phyloP scores from a whole-genome alignment of 2,113 vertebrate species.

The Platanista minor region DNA sequence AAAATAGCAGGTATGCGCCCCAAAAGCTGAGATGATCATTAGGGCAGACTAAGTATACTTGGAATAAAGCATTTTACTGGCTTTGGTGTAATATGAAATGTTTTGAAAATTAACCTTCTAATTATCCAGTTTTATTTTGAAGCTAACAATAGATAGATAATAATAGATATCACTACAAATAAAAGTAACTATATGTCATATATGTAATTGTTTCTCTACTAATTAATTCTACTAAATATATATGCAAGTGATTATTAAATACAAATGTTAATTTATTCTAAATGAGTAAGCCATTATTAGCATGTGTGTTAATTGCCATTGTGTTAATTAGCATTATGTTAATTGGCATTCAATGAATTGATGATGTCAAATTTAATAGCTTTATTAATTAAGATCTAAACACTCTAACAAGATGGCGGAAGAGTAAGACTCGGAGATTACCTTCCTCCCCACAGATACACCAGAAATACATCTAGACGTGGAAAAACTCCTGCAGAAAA shows the following conservation, averaged over 20 bases:
- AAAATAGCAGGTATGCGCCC: neutral
- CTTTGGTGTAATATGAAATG: neutral
- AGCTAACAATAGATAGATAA: neutral
- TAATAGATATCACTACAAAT: neutral
- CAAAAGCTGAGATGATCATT: neutral
- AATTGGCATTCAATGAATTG: conserved; percentile 1
- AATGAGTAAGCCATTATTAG: neutral
- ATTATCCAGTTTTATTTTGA: neutral
- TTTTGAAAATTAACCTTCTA: neutral
- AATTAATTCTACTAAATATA: neutral
- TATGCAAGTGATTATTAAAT: neutral
- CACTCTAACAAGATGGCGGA: too few relatives aligned
- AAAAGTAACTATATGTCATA: neutral
- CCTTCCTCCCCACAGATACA: too few relatives aligned
- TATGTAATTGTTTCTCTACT: neutral
- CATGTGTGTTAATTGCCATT: conserved; percentile 26
- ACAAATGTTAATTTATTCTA: conserved; percentile 7
- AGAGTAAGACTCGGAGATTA: too few relatives aligned
- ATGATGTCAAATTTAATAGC: conserved; percentile 2
- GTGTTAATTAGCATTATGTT: conserved; percentile 23
- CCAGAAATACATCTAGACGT: too few relatives aligned
- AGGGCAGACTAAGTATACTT: neutral
- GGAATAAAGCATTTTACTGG: neutral
- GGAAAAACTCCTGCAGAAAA: too few relatives aligned
- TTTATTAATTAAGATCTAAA: conserved; percentile 43